Percentiles rank a stretch among this genome's conserved stretches.
phyloP scores from a whole-genome alignment of 2,888 invertebrate species.

The Watsonalla cultraria region DNA sequence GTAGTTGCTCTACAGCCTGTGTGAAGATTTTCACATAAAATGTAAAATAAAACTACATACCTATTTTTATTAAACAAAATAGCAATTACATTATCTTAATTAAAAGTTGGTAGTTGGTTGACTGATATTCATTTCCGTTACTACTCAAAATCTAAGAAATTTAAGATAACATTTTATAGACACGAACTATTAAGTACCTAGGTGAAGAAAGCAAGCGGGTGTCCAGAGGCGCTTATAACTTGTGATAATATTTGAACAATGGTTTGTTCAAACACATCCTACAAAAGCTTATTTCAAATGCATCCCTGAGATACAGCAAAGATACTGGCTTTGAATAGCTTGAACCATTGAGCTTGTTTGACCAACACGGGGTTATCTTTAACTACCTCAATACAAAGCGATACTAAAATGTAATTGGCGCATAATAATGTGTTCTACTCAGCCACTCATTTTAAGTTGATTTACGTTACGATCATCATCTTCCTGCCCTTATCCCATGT shows the following conservation, averaged over 20 bases:
- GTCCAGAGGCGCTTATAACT: constrained; percentile 35
- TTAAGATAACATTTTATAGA: no score
- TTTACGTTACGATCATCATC: no score
- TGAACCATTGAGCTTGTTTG: constrained; percentile 6
- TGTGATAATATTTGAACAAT: constrained; percentile 45
- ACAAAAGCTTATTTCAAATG: constrained; percentile 33
- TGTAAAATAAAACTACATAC: no score
- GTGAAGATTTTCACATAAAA: no score
- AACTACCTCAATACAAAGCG: neutral
- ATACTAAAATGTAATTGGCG: neutral
- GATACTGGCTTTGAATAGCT: constrained; percentile 19
- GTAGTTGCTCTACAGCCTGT: no score
- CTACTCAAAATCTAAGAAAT: no score
- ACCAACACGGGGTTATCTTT: neutral
- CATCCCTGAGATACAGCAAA: constrained; percentile 21
- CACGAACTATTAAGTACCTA: neutral
- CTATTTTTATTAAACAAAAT: no score
- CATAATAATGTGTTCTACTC: neutral
- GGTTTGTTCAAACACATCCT: constrained; percentile 30
- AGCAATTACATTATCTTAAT: no score
- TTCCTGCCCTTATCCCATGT: no score
- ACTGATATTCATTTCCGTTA: no score
- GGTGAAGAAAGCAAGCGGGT: constrained; percentile 11
- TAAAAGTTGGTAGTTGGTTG: no score
- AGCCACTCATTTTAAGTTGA: constrained; percentile 2